Evolutionary conservation across 2,888 invertebrate species (phyloP).

Genomic region (Dysmachus trigonus): DNA sequence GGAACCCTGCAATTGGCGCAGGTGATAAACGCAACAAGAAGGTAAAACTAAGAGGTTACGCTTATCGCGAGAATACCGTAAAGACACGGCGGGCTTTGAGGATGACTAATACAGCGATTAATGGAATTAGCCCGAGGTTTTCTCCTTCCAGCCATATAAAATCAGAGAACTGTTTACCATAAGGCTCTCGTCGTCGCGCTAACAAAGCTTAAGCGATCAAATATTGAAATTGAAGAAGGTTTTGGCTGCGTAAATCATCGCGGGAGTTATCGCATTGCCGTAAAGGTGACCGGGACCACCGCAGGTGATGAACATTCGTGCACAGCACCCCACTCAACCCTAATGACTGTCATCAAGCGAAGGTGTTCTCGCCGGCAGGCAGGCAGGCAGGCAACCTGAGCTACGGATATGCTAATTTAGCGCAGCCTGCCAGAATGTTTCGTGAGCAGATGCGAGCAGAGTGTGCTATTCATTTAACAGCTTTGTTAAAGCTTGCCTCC

Average conservation of each 20-base stretch:
- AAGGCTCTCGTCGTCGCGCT: background rate
- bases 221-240: background rate
- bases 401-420: conserved; percentile 15
- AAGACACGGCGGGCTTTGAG: background rate
- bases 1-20: background rate
- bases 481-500: background rate
- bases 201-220: conserved; percentile 14
- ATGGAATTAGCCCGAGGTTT: background rate
- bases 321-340: background rate
- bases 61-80: background rate
- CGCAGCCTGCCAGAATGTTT: background rate
- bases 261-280: background rate
- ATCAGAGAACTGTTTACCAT: background rate
- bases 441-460: background rate
- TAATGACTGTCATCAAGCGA: background rate
- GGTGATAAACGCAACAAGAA: background rate
- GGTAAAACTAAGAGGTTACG: background rate
- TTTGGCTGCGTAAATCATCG: background rate
- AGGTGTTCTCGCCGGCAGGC: background rate
- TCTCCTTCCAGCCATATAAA: background rate
- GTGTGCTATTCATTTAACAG: background rate
- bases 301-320: background rate
- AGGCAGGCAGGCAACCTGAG: background rate
- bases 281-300: background rate
- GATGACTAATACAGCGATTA: background rate